A percentile compares a stretch with the other conserved stretches of the same genome.
phyloP scores from a whole-genome alignment of 2,797 vertebrate genomes.

The Valencia hispanica region DNA sequence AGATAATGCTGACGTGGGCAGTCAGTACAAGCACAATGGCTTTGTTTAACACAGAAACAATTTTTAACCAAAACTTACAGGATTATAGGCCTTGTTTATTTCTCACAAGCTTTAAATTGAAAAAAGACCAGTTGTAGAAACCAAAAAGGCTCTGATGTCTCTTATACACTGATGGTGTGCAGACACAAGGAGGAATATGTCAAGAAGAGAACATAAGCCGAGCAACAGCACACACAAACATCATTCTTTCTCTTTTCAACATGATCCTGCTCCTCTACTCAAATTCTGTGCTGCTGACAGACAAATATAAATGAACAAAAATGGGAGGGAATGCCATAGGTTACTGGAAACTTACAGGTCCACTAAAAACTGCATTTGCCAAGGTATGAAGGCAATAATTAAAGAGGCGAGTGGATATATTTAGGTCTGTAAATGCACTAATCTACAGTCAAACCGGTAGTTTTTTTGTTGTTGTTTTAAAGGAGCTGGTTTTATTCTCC shows the following conservation, averaged over 20 bases:
- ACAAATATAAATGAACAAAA: constrained; percentile 42
- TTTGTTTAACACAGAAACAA: constrained; percentile 15
- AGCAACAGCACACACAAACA: constrained; percentile 66
- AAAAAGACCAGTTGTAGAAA: constrained; percentile 16
- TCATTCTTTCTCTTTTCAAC: constrained; percentile 22
- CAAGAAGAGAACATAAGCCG: constrained; percentile 54
- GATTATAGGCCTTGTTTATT: neutral
- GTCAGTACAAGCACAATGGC: constrained; percentile 7
- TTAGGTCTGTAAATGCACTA: constrained; percentile 57
- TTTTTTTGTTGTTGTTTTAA: constrained; percentile 9
- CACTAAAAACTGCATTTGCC: constrained; percentile 59
- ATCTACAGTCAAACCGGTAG: constrained; percentile 35
- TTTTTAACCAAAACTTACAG: neutral
- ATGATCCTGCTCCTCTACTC: constrained; percentile 41
- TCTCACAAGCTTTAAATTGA: constrained; percentile 6
- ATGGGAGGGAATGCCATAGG: constrained; percentile 42
- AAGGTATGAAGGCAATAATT: constrained; percentile 61
- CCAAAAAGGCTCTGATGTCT: constrained; percentile 17
- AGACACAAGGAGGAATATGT: constrained; percentile 42
- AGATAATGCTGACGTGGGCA: constrained; percentile 23
- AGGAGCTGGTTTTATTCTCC: constrained; percentile 7
- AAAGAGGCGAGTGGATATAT: constrained; percentile 56
- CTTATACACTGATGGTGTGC: constrained; percentile 29
- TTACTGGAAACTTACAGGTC: constrained; percentile 57
- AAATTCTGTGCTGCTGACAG: constrained; percentile 44